A percentile compares a stretch with the other conserved stretches of the same genome.
Conservation (phyloP, 2,888 invertebrate genomes). For the Malthinus flaveolus region DNA sequence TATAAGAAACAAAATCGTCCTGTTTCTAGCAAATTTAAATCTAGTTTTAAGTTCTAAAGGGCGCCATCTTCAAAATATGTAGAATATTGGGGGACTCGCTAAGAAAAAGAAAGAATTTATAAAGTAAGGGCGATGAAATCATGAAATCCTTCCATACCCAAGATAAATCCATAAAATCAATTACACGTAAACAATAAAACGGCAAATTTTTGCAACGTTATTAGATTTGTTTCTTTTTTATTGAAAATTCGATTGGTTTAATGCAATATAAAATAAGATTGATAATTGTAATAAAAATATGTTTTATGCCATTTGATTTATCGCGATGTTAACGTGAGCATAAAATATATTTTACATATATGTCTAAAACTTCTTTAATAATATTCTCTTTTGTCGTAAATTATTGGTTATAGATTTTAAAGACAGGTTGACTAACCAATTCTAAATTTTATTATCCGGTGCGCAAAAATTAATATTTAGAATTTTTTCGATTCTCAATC, state of each 20-base stretch:
- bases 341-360: constrained; percentile 33
- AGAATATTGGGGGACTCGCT: too few relatives aligned
- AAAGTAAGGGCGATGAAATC: too few relatives aligned
- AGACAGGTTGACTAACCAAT: constrained; percentile 9
- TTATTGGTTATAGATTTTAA: constrained; percentile 28
- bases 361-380: constrained; percentile 26
- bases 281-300: constrained; percentile 39
- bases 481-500: too few relatives aligned
- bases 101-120: too few relatives aligned
- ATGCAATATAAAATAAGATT: constrained; percentile 37
- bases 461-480: constrained; percentile 5
- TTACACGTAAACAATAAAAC: too few relatives aligned
- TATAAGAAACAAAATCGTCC: too few relatives aligned
- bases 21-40: too few relatives aligned
- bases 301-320: constrained; percentile 39
- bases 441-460: constrained; percentile 20
- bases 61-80: too few relatives aligned
- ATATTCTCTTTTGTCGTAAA: constrained; percentile 30
- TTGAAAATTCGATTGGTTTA: constrained; percentile 25
- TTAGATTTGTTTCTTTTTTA: constrained; percentile 1
- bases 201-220: too few relatives aligned
- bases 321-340: constrained; percentile 36
- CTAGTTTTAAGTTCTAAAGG: too few relatives aligned
- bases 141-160: too few relatives aligned
- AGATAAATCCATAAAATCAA: too few relatives aligned